Evolutionary conservation across 2,888 invertebrate genomes (phyloP).

Genomic region (Calameuta pallipes): DNA sequence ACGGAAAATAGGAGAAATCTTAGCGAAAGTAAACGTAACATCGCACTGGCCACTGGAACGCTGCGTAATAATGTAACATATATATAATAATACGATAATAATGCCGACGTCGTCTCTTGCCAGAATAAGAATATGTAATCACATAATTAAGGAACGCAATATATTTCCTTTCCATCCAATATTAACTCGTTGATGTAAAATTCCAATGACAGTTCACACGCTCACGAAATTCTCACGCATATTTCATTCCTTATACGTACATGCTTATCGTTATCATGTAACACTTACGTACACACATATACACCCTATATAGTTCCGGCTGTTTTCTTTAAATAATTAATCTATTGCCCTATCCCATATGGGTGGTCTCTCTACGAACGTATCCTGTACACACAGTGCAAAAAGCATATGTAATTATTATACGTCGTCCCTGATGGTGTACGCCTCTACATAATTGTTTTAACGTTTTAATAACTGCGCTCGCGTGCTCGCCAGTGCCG

Average conservation of each 20-base stretch:
- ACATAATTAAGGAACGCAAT: not conserved
- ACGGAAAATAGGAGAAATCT: conserved; percentile 63
- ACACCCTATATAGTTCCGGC: not conserved
- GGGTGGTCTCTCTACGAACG: not conserved
- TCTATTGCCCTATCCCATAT: not conserved
- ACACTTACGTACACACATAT: too few species aligned
- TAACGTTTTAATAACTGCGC: conserved; percentile 60
- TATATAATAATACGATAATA: conserved; percentile 3
- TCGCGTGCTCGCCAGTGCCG: conserved; percentile 43
- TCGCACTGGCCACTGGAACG: not conserved
- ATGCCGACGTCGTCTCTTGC: not conserved
- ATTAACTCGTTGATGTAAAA: not conserved
- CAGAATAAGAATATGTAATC: not conserved
- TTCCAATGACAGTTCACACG: not conserved
- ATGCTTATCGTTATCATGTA: not conserved
- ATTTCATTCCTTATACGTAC: not conserved
- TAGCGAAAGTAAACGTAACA: conserved; percentile 54
- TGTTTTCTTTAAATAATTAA: not conserved
- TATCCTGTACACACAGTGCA: conserved; percentile 15
- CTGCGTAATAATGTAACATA: not conserved
- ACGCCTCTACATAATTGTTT: conserved; percentile 51
- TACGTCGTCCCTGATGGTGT: conserved; percentile 22
- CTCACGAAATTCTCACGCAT: not conserved
- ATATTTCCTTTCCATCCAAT: not conserved
- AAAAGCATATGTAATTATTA: conserved; percentile 50